These are phyloP conservation scores for Thymelicus acteon DNA, from an alignment of 2,888 invertebrate genomes.

Conservation along the genomic window DNA sequence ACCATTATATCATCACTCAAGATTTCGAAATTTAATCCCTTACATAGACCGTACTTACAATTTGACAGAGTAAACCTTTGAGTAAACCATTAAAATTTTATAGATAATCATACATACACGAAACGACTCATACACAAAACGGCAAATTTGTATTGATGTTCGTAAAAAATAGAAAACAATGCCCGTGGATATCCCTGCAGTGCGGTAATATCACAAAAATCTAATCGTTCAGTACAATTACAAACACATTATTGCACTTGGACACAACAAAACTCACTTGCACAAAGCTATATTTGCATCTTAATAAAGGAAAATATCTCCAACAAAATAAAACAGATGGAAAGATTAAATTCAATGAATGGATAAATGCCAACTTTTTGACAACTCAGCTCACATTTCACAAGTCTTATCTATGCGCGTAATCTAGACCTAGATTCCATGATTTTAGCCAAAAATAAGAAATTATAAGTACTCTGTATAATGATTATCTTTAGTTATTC, in stretches of 20 bases:
- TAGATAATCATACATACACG: neutral
- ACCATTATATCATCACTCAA: constrained; percentile 70
- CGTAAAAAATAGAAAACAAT: constrained; percentile 9
- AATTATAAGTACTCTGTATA: too few relatives aligned
- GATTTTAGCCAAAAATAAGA: neutral
- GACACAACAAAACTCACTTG: constrained; percentile 8
- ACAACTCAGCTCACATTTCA: constrained; percentile 57
- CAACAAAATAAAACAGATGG: constrained; percentile 74
- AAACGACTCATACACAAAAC: neutral
- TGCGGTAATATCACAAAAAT: neutral
- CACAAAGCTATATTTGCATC: constrained; percentile 5
- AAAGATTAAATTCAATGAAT: constrained; percentile 39
- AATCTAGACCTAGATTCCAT: neutral
- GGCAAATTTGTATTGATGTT: neutral
- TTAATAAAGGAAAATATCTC: constrained; percentile 62
- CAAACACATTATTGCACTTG: neutral
- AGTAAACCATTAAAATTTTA: neutral
- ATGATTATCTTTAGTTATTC: too few relatives aligned
- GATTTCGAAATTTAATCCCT: constrained; percentile 21
- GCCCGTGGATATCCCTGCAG: neutral
- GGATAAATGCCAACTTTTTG: constrained; percentile 74
- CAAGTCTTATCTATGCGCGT: neutral
- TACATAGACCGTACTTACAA: constrained; percentile 10
- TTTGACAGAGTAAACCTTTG: neutral
- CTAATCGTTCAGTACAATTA: neutral